Evolutionary conservation across 64 coral and sea anemone species (phyloP).

Genomic region (Platygyra sinensis): DNA sequence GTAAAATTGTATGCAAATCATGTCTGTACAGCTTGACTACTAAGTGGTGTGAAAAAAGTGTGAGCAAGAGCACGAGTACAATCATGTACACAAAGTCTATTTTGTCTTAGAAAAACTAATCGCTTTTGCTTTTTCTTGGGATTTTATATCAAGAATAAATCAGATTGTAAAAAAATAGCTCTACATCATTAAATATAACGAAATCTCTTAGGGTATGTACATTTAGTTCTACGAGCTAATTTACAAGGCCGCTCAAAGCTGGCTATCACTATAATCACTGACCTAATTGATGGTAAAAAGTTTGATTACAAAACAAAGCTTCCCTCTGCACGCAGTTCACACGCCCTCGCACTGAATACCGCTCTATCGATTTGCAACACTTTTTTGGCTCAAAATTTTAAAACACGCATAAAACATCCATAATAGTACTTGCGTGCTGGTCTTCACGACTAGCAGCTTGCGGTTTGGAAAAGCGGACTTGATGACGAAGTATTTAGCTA

Average conservation of each 20-base stretch:
- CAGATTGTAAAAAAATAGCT: constrained; percentile 26
- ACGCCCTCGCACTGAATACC: constrained; percentile 1
- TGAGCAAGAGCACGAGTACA: constrained; percentile 23
- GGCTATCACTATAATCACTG: not conserved
- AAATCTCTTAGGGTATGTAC: constrained; percentile 14
- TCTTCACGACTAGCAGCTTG: not conserved
- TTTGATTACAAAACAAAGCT: constrained; percentile 37
- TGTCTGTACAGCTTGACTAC: not conserved
- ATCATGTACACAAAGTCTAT: constrained; percentile 21
- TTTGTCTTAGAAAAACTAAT: constrained; percentile 43
- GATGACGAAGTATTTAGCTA: constrained; percentile 36
- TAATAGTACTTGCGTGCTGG: constrained; percentile 24
- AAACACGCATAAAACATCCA: constrained; percentile 2
- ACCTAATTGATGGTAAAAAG: constrained; percentile 26
- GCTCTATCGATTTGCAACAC: not conserved
- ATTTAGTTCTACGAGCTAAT: not conserved
- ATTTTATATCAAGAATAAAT: constrained; percentile 47
- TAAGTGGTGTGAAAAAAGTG: constrained; percentile 27
- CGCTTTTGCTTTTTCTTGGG: constrained; percentile 36
- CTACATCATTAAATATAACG: constrained; percentile 50
- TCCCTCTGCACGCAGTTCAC: not conserved
- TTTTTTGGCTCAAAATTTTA: not conserved
- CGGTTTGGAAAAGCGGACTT: constrained; percentile 34
- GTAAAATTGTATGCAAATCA: constrained; percentile 22
- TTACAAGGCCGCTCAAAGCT: not conserved